Percentiles rank a stretch among this genome's conserved stretches.
These are phyloP conservation scores for Palloptera scutellata DNA, from an alignment of 2,888 invertebrate species.

Conservation along the genomic window DNA sequence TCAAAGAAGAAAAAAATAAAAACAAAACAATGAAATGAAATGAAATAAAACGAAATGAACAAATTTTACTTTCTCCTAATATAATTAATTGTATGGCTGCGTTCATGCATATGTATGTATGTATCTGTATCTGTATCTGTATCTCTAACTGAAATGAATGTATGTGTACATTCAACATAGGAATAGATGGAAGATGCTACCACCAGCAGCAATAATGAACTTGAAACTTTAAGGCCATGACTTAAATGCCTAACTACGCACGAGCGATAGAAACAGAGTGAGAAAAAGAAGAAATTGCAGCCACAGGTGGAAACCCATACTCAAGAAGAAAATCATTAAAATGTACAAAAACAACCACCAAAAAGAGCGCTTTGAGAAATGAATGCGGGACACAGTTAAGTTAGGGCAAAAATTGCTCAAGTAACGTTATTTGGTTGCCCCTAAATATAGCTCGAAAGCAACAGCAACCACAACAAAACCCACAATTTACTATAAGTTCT, in stretches of 20 bases:
- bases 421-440: not conserved
- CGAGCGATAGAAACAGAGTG: not conserved
- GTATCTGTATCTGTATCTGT: not conserved
- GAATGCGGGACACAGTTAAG: conserved; percentile 1
- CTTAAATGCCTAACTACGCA: not conserved
- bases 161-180: not conserved
- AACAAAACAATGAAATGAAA: not conserved
- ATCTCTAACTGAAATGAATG: not conserved
- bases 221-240: not conserved
- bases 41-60: conserved; percentile 38
- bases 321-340: not conserved
- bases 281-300: not conserved
- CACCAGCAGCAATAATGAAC: not conserved
- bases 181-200: not conserved
- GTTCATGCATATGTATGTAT: not conserved
- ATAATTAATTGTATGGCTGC: conserved; percentile 51
- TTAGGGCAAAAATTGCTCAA: not conserved
- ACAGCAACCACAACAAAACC: not conserved
- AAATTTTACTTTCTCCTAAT: conserved; percentile 56
- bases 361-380: not conserved
- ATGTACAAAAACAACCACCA: no score
- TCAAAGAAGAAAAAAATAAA: not conserved
- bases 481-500: not conserved
- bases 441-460: not conserved
- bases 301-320: not conserved